A percentile compares a stretch with the other conserved stretches of the same genome.
phyloP scores from a whole-genome alignment of 2,888 invertebrate genomes.

The Synergus umbraculus region DNA sequence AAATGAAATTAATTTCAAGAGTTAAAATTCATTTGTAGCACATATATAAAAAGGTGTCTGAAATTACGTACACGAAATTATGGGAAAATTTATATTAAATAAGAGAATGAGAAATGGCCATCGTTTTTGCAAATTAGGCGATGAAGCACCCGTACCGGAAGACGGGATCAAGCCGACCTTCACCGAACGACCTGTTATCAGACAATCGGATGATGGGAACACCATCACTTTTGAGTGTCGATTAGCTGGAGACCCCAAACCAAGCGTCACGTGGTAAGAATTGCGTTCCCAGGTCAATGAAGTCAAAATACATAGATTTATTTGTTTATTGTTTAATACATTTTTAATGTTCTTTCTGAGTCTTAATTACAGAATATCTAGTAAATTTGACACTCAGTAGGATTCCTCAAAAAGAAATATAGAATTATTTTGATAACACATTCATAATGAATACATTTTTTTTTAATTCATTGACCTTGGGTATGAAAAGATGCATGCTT shows the following conservation, averaged over 20 bases:
- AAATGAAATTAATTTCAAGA: neutral
- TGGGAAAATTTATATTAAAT: neutral
- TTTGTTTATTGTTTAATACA: too few species aligned
- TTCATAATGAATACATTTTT: neutral
- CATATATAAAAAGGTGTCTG: neutral
- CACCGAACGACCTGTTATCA: constrained; percentile 97
- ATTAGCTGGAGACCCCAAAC: constrained; percentile 98
- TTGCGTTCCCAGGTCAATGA: constrained; percentile 40
- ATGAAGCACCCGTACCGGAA: constrained; percentile 95
- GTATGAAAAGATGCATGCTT: constrained; percentile 41
- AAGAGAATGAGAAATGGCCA: constrained; percentile 24
- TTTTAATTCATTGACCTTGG: constrained; percentile 24
- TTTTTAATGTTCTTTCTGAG: too few species aligned
- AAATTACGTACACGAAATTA: constrained; percentile 35
- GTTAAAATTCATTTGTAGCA: neutral
- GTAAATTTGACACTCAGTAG: too few species aligned
- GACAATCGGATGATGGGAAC: constrained; percentile 97
- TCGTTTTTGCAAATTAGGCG: constrained; percentile 82
- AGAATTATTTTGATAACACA: constrained; percentile 34
- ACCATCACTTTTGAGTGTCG: constrained; percentile 98
- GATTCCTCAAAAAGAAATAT: neutral
- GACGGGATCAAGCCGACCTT: constrained; percentile 98
- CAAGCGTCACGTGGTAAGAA: constrained; percentile 94
- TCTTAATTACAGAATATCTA: too few species aligned
- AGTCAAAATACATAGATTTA: neutral